Conservation (phyloP, 2,888 invertebrate species). For the Acheta domesticus region DNA sequence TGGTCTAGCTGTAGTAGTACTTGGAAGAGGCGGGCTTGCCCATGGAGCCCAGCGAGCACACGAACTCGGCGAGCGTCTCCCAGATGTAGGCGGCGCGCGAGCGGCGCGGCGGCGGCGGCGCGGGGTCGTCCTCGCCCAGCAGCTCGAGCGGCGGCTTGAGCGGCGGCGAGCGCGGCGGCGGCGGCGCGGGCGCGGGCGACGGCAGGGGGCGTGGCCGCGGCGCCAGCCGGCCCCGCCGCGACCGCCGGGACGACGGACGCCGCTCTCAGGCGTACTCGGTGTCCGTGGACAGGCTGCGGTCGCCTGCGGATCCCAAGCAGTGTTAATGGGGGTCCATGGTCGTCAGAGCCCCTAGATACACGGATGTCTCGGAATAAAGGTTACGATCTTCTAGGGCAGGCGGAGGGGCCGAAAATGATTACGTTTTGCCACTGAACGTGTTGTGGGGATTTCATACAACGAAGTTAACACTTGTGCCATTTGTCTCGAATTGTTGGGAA, state of each 20-base stretch:
- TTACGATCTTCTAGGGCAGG: too few relatives aligned
- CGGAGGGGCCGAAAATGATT: too few relatives aligned
- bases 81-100: constrained; percentile 44
- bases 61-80: constrained; percentile 50
- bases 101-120: constrained; percentile 34
- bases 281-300: constrained; percentile 63
- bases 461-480: too few relatives aligned
- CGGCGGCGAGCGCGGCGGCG: constrained; percentile 32
- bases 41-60: constrained; percentile 49
- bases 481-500: too few relatives aligned
- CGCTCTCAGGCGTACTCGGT: constrained; percentile 66
- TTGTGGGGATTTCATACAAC: too few relatives aligned
- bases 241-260: constrained; percentile 27
- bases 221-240: constrained; percentile 36
- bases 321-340: too few relatives aligned
- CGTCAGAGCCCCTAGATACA: too few relatives aligned
- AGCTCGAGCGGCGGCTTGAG: background rate
- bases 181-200: constrained; percentile 24
- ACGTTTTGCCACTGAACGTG: too few relatives aligned
- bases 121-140: constrained; percentile 18
- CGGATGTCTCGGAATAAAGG: too few relatives aligned
- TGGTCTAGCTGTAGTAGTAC: constrained; percentile 18
- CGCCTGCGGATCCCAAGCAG: constrained; percentile 40
- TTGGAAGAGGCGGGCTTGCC: constrained; percentile 44
- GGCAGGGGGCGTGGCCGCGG: constrained; percentile 24